These are phyloP conservation scores for Eustalomyia histrio DNA, from an alignment of 2,888 invertebrate genomes.

Conservation along the genomic window DNA sequence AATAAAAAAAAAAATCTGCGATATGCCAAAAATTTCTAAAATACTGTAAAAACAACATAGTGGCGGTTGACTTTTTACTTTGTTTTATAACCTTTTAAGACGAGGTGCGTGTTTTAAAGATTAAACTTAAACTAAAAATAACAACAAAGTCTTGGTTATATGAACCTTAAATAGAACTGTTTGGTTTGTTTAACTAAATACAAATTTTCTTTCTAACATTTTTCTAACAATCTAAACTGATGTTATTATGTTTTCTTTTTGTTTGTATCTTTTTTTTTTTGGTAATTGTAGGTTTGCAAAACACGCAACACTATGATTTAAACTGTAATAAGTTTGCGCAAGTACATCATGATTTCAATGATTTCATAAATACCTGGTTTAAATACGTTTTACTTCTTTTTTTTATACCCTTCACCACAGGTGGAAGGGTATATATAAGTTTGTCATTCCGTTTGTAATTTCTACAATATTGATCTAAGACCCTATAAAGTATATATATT, in stretches of 20 bases:
- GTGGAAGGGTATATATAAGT: too few relatives aligned
- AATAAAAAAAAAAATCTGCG: neutral
- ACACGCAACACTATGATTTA: constrained; percentile 62
- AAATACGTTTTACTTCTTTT: constrained; percentile 7
- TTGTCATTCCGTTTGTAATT: too few relatives aligned
- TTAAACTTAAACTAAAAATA: constrained; percentile 23
- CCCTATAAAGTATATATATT: too few relatives aligned
- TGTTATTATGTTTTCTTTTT: constrained; percentile 13
- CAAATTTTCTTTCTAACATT: constrained; percentile 3
- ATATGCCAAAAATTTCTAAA: constrained; percentile 12
- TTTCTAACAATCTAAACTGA: constrained; percentile 19
- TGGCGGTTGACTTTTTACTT: constrained; percentile 37
- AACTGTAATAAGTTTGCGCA: constrained; percentile 58
- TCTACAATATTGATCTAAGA: too few relatives aligned
- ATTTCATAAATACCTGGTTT: constrained; percentile 57
- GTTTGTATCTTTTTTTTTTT: constrained; percentile 31
- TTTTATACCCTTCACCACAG: too few relatives aligned
- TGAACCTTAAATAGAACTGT: constrained; percentile 58
- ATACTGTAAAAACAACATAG: neutral
- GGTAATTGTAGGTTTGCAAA: constrained; percentile 61
- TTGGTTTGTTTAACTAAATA: constrained; percentile 26
- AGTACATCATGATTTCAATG: constrained; percentile 48
- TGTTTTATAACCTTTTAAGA: constrained; percentile 38
- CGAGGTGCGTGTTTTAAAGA: constrained; percentile 58
- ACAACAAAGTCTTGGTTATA: constrained; percentile 3